Conservation (phyloP, 1,140 invertebrate species). For the Penaeus chinensis region DNA sequence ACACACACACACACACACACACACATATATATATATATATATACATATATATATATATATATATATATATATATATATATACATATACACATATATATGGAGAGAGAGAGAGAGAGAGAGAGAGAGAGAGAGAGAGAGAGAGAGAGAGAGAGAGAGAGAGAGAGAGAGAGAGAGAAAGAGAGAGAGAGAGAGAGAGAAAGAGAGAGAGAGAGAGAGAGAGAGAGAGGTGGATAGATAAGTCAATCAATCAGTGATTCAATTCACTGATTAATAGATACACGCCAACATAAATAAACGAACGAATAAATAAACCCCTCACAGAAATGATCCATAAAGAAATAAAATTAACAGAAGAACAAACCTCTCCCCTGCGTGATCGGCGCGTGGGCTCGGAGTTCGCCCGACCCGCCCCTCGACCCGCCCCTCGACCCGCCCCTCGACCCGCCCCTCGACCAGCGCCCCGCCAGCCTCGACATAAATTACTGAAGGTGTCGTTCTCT, state of each 20-base stretch:
- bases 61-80: constrained; percentile 25
- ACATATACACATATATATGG: neutral
- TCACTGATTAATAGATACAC: no score
- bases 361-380: no score
- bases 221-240: constrained; percentile 19
- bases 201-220: constrained; percentile 37
- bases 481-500: no score
- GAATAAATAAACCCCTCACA: no score
- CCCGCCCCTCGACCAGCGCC: no score
- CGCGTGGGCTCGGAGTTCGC: no score
- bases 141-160: constrained; percentile 1
- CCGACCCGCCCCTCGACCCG: no score
- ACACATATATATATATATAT: constrained; percentile 2
- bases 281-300: no score
- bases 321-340: no score
- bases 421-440: no score
- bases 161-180: neutral
- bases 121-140: constrained; percentile 34
- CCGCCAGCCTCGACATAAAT: no score
- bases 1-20: constrained; percentile 23
- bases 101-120: constrained; percentile 27
- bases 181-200: constrained; percentile 27
- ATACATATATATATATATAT: constrained; percentile 32
- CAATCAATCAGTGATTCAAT: constrained; percentile 1
- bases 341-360: no score